These are phyloP conservation scores for Epinotia nisella DNA, from an alignment of 2,888 invertebrate genomes.

Conservation along the genomic window DNA sequence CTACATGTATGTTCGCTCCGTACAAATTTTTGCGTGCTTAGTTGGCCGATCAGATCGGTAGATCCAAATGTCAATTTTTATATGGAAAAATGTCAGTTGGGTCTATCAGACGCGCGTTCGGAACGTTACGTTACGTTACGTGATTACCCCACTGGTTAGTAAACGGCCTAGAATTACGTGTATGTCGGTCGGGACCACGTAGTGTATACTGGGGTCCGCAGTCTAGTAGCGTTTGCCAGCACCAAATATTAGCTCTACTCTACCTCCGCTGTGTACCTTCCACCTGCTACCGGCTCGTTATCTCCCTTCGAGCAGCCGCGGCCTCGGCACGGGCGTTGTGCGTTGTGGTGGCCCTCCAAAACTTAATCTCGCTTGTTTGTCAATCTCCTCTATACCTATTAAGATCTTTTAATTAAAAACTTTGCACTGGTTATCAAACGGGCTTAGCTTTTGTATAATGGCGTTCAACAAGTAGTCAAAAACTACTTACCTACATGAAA, in stretches of 20 bases:
- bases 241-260: slow-evolving; percentile 73
- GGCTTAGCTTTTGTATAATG: slow-evolving; percentile 11
- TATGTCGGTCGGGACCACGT: not conserved
- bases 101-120: too few relatives aligned
- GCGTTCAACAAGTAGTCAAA: slow-evolving; percentile 8
- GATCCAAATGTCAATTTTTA: too few relatives aligned
- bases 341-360: slow-evolving; percentile 51
- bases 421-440: slow-evolving; percentile 49
- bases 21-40: too few relatives aligned
- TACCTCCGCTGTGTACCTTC: slow-evolving; percentile 71
- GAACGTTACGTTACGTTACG: too few relatives aligned
- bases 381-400: slow-evolving; percentile 62
- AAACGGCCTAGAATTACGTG: not conserved
- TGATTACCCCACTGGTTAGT: too few relatives aligned
- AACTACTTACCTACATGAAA: slow-evolving; percentile 5
- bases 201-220: slow-evolving; percentile 5
- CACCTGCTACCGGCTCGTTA: slow-evolving; percentile 68
- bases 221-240: slow-evolving; percentile 47
- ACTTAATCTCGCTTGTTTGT: slow-evolving; percentile 67
- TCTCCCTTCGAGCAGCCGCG: slow-evolving; percentile 66
- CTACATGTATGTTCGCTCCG: too few relatives aligned
- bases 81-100: too few relatives aligned
- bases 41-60: too few relatives aligned
- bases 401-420: slow-evolving; percentile 70
- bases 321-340: slow-evolving; percentile 56